Conservation (phyloP, 2,113 vertebrate genomes). For the Noctilio leporinus region DNA sequence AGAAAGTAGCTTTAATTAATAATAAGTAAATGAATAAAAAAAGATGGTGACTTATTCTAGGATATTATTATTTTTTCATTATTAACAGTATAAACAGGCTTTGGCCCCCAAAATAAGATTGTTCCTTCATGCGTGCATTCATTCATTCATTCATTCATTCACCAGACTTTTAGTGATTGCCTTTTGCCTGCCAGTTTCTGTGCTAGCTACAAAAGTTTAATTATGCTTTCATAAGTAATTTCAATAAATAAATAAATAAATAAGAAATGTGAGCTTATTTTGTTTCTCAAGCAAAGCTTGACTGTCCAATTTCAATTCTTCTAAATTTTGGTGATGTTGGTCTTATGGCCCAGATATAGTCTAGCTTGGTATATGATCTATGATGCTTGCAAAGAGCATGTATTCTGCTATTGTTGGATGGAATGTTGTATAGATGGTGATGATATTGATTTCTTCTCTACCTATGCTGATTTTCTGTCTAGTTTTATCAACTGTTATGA, state of each 20-base stretch:
- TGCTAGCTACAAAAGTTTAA: background rate
- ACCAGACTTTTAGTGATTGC: background rate
- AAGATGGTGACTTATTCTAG: background rate
- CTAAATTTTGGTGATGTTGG: background rate
- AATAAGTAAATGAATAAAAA: background rate
- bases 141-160: background rate
- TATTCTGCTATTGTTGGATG: background rate
- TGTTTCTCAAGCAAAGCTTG: background rate
- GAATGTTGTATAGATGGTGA: background rate
- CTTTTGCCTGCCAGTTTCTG: background rate
- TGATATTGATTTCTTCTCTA: background rate
- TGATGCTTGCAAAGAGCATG: background rate
- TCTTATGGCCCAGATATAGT: background rate
- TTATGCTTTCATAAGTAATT: background rate
- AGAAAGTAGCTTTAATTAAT: background rate
- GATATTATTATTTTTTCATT: background rate
- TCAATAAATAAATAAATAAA: background rate
- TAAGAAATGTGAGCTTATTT: background rate
- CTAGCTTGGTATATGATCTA: background rate
- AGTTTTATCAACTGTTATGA: background rate
- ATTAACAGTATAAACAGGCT: background rate
- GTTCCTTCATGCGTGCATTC: background rate
- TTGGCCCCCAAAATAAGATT: background rate
- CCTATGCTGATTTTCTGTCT: background rate
- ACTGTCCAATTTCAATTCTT: background rate